phyloP scores from a whole-genome alignment of 1,140 invertebrate species.

The Metopolophium dirhodum region DNA sequence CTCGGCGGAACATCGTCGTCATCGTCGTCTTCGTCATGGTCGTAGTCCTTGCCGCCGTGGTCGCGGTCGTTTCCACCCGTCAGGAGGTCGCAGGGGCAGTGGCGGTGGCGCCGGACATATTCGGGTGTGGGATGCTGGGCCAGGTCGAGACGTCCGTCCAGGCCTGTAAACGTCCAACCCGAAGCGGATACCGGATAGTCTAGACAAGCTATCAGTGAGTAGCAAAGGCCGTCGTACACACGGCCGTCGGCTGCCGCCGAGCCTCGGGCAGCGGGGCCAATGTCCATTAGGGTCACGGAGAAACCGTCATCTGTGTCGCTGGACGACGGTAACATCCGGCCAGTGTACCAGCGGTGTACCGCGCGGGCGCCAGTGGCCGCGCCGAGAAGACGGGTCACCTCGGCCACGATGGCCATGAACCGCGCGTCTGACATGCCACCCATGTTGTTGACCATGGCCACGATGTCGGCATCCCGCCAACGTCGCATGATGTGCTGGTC shows the following conservation, averaged over 20 bases:
- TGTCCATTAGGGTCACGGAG: background rate
- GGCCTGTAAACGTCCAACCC: background rate
- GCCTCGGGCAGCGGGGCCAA: background rate
- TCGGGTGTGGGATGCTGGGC: background rate
- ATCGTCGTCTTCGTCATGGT: background rate
- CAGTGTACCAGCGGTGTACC: background rate
- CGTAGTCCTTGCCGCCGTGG: background rate
- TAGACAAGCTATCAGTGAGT: background rate
- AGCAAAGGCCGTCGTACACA: background rate
- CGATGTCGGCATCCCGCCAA: background rate
- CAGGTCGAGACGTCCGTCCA: background rate
- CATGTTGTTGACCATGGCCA: conserved; percentile 13
- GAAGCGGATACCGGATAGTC: background rate
- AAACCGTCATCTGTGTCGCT: background rate
- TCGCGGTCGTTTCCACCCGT: background rate
- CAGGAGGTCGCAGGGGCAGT: background rate
- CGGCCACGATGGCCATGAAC: background rate
- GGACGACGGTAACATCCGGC: background rate
- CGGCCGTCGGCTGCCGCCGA: background rate
- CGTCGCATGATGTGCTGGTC: background rate
- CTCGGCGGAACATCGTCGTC: background rate
- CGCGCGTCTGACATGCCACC: conserved; percentile 7
- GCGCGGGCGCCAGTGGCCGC: background rate
- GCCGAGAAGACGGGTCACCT: background rate
- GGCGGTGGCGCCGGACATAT: background rate